Percentiles rank a stretch among this genome's conserved stretches.
Evolutionary conservation across 2,888 invertebrate species (phyloP).

Genomic region (Troilus luridus): DNA sequence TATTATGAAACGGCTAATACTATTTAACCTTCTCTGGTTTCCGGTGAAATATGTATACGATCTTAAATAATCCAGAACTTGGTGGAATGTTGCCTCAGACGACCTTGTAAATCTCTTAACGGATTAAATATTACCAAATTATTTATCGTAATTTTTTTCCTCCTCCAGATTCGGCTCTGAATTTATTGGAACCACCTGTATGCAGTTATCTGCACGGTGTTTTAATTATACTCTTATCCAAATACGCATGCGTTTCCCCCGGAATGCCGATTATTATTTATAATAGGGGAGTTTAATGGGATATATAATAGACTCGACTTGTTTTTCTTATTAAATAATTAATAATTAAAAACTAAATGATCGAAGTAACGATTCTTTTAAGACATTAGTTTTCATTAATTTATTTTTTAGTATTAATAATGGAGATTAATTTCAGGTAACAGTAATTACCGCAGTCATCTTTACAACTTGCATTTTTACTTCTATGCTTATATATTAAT

Average conservation of each 20-base stretch:
- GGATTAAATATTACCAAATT: not conserved
- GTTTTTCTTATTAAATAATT: not conserved
- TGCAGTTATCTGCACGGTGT: not conserved
- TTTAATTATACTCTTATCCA: not conserved
- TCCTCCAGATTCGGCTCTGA: not conserved
- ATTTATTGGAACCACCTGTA: not conserved
- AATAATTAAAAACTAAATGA: not conserved
- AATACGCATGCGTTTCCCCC: not conserved
- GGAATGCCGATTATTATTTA: not conserved
- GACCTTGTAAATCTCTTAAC: slow-evolving; percentile 4
- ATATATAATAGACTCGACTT: not conserved
- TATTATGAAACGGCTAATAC: slow-evolving; percentile 1
- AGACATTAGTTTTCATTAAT: not conserved
- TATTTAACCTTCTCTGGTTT: not conserved
- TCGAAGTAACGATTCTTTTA: not conserved
- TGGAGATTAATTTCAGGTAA: not conserved
- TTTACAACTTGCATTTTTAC: no score
- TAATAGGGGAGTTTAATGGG: not conserved
- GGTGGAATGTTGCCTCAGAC: not conserved
- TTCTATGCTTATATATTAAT: no score
- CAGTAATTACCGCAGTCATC: not conserved
- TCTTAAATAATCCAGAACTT: slow-evolving; percentile 20
- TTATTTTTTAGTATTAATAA: not conserved
- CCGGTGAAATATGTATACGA: slow-evolving; percentile 3
- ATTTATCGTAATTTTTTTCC: not conserved